Base-by-base conservation (phyloP, 2,888 invertebrate species). In the Drosophila nr. perissopoda region DNA sequence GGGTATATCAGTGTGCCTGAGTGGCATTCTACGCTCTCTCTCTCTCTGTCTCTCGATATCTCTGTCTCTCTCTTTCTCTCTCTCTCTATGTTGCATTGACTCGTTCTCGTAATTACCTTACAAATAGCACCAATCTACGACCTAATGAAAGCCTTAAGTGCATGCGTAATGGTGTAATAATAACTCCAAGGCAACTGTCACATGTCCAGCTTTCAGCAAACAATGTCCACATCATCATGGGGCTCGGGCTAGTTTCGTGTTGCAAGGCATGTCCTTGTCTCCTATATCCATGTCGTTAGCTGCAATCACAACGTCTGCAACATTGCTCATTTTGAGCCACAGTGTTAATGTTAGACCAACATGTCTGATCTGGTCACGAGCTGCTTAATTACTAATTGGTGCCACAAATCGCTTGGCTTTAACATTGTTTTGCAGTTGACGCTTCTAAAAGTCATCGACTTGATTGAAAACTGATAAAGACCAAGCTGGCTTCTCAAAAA, bases 141-240 rank as follows among this genome's bases (percentile, higher is more conserved):
- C 80, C 89, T 87, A 87, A 90, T 89, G 89, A 90, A 90, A 75
- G 89, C 89, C 87, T 76, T 85, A 78, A 87, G 89, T 90, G 82
- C 84, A 83, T 86, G 83, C 74, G 82, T 87, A 89, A 90, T 87
- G 89, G 89, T 78, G 90, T 89, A 87, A 89, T 87, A 90, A 87
- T 90, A 87, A 82, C 90, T 79, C 29, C 67, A 73, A 79, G 87
- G 63, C 74, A 75, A 68, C 67, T 72, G 64, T 64, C 60, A 63
- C 54, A 66, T 76, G 40, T 70, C 71, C 52, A 61, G 61, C 49
- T 54, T 49, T 78, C 59, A 63, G 58, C 56, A 56, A 53, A 49
- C 65, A 80, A 58, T 80, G 76, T 62, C 27, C 61, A 48, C 59
- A 45, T 49, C 52, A 62, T 57, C 71, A 34, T 8, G 40, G 51